Percentiles rank a stretch among this genome's conserved stretches.
phyloP scores from a whole-genome alignment of 2,888 invertebrate species.

The Serripes groenlandicus region DNA sequence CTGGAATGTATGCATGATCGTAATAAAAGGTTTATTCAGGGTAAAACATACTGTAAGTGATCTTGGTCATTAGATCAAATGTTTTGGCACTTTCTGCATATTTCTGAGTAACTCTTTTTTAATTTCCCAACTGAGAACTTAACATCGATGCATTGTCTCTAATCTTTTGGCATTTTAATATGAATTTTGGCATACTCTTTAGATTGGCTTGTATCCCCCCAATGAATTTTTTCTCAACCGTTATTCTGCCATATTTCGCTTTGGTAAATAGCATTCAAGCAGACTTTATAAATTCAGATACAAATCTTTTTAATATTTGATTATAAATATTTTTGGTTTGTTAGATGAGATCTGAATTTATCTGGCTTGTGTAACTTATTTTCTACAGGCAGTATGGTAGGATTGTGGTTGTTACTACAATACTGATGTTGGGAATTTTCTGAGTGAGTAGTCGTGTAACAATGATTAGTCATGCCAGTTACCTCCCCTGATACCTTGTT shows the following conservation, averaged over 20 bases:
- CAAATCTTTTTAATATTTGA: not conserved
- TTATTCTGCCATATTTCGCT: conserved; percentile 23
- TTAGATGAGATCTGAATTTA: conserved; percentile 13
- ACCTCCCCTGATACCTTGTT: conserved; percentile 51
- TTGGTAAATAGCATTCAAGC: conserved; percentile 2
- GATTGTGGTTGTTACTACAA: conserved; percentile 15
- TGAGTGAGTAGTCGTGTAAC: conserved; percentile 63
- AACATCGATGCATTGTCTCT: conserved; percentile 40
- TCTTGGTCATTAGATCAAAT: conserved; percentile 4
- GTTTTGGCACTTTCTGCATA: conserved; percentile 24
- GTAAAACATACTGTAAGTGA: not conserved
- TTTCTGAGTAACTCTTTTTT: conserved; percentile 27
- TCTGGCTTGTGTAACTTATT: not conserved
- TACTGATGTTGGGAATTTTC: conserved; percentile 31
- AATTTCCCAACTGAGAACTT: conserved; percentile 33
- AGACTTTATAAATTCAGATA: not conserved
- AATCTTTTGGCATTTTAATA: conserved; percentile 38
- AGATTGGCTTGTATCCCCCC: conserved; percentile 41
- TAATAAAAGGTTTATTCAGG: not conserved
- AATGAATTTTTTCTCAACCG: conserved; percentile 19
- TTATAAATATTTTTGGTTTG: not conserved
- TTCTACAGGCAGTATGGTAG: conserved; percentile 13
- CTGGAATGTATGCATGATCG: conserved; percentile 5
- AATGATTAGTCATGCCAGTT: conserved; percentile 49
- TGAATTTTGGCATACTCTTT: conserved; percentile 27